These are phyloP conservation scores for Sycophila texana DNA, from an alignment of 2,888 invertebrate species.

Conservation along the genomic window DNA sequence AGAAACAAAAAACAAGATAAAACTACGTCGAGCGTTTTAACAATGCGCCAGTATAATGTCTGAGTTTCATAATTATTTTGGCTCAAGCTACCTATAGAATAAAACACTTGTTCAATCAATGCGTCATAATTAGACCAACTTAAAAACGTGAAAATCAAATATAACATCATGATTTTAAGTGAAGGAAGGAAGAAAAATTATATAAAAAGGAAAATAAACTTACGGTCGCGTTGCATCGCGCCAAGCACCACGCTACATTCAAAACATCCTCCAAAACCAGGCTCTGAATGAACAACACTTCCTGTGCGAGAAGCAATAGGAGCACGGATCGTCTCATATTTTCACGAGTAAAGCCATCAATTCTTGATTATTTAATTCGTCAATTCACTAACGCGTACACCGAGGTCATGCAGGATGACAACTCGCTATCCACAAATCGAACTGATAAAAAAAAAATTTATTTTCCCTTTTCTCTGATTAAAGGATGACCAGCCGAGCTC, in stretches of 20 bases:
- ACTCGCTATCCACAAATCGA: no score
- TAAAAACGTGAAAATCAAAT: not conserved
- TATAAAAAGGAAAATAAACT: constrained; percentile 2
- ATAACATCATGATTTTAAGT: not conserved
- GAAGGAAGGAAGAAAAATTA: not conserved
- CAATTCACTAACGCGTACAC: no score
- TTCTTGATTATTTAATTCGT: no score
- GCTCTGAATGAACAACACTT: not conserved
- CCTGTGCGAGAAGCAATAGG: not conserved
- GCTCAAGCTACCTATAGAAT: not conserved
- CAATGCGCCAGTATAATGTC: no score
- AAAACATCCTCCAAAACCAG: not conserved
- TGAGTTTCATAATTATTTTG: no score
- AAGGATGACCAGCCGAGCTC: no score
- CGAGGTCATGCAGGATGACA: no score
- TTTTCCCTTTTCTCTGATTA: no score
- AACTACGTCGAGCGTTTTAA: no score
- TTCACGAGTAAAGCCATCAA: not conserved
- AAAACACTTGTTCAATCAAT: constrained; percentile 46
- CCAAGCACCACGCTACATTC: constrained; percentile 19
- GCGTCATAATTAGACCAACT: not conserved
- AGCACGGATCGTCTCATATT: not conserved
- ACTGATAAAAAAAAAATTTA: no score
- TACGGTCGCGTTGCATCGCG: constrained; percentile 15
- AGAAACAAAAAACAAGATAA: no score